A percentile compares a stretch with the other conserved stretches of the same genome.
Evolutionary conservation across 1,140 invertebrate species (phyloP).

Genomic region (Diploscapter pachys): DNA sequence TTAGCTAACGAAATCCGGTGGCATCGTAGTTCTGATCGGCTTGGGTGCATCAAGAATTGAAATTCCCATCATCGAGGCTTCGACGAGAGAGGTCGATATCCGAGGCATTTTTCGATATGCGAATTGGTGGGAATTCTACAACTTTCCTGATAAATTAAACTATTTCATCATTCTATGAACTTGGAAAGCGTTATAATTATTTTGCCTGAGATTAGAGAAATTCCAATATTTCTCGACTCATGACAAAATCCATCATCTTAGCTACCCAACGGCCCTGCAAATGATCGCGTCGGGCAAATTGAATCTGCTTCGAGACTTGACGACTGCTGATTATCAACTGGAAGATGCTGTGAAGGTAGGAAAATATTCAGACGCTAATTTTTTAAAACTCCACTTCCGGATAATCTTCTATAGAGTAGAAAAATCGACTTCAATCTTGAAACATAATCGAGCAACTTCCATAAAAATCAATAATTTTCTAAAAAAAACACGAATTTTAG

Average conservation of each 20-base stretch:
- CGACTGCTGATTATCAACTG: constrained; percentile 83
- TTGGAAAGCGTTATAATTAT: neutral
- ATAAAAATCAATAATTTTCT: too few species aligned
- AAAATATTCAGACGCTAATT: too few species aligned
- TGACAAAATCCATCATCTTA: constrained; percentile 55
- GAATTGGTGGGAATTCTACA: constrained; percentile 20
- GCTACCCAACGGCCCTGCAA: constrained; percentile 78
- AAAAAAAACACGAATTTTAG: too few species aligned
- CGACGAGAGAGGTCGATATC: constrained; percentile 28
- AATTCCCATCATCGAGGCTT: constrained; percentile 31
- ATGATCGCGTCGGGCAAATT: constrained; percentile 78
- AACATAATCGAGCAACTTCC: too few species aligned
- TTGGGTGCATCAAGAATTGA: constrained; percentile 19
- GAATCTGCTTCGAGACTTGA: constrained; percentile 75
- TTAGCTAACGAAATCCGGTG: constrained; percentile 29
- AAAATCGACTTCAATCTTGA: too few species aligned
- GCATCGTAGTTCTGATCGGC: constrained; percentile 28
- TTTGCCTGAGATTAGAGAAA: neutral
- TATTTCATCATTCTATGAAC: constrained; percentile 7
- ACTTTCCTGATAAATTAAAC: neutral
- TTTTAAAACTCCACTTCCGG: too few species aligned
- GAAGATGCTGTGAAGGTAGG: constrained; percentile 65
- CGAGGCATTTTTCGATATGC: constrained; percentile 37
- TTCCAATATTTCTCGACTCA: neutral
- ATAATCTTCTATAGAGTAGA: too few species aligned